Evolutionary conservation across 1,140 invertebrate species (phyloP).

Genomic region (Laupala kohalensis): DNA sequence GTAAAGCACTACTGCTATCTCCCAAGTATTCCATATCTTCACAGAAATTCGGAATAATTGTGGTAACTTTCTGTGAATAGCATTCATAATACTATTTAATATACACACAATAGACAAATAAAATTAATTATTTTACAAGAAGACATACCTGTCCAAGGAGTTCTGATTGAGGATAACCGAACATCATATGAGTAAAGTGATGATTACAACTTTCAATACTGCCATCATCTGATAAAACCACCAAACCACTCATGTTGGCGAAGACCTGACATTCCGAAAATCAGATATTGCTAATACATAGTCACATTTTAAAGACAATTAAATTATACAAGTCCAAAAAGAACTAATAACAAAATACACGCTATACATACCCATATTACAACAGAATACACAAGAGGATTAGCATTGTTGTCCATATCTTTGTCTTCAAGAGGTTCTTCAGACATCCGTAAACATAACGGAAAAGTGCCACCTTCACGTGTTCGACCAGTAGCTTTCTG

Average conservation of each 20-base stretch:
- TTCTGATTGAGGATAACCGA: slow-evolving; percentile 44
- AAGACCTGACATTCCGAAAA: slow-evolving; percentile 29
- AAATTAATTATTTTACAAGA: neutral
- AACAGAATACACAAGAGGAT: slow-evolving; percentile 1
- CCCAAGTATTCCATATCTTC: slow-evolving; percentile 19
- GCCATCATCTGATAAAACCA: slow-evolving; percentile 45
- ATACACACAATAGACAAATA: neutral
- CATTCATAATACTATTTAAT: neutral
- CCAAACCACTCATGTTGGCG: slow-evolving; percentile 51
- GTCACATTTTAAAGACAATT: neutral
- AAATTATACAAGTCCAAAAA: neutral
- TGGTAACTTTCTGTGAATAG: slow-evolving; percentile 26
- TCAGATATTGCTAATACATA: neutral
- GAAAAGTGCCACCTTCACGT: slow-evolving; percentile 44
- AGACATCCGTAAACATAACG: slow-evolving; percentile 42
- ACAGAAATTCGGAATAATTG: slow-evolving; percentile 38
- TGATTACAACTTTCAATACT: slow-evolving; percentile 51
- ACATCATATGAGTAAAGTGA: slow-evolving; percentile 48
- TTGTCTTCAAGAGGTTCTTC: slow-evolving; percentile 19
- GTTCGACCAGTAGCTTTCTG: slow-evolving; percentile 47
- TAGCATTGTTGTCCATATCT: slow-evolving; percentile 4
- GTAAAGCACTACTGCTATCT: neutral
- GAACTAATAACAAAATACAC: neutral
- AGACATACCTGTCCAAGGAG: slow-evolving; percentile 38
- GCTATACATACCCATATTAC: slow-evolving; percentile 15